Evolutionary conservation across 2,797 vertebrate genomes (phyloP).

Genomic region (Syndactyla subalaris): DNA sequence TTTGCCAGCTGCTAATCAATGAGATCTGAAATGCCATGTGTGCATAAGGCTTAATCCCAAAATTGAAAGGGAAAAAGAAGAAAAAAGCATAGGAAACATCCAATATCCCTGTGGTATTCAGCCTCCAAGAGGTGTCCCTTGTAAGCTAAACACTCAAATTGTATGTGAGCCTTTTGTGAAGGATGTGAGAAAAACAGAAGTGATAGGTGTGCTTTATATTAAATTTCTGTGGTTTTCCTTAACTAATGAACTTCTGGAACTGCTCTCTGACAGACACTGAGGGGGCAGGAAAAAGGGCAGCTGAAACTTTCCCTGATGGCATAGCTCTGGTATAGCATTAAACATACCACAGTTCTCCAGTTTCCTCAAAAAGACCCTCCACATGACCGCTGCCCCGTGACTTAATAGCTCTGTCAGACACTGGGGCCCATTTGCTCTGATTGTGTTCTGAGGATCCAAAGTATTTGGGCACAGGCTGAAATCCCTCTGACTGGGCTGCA

Average conservation of each 20-base stretch:
- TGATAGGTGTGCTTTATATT: background rate
- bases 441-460: background rate
- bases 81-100: background rate
- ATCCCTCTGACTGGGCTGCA: constrained; percentile 3
- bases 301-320: background rate
- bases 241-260: background rate
- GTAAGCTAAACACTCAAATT: background rate
- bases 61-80: background rate
- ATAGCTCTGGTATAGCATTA: background rate
- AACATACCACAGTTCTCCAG: background rate
- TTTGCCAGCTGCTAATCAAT: background rate
- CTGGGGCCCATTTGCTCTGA: background rate
- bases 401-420: background rate
- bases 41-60: background rate
- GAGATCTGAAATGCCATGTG: background rate
- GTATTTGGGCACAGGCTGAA: background rate
- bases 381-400: background rate
- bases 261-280: background rate
- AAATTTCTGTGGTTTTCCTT: background rate
- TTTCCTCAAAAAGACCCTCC: background rate
- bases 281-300: background rate
- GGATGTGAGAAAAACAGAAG: background rate
- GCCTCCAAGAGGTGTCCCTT: background rate
- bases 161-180: background rate
- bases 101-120: background rate